Percentiles rank a stretch among this genome's conserved stretches.
phyloP scores from a whole-genome alignment of 1,140 invertebrate genomes.

The Hyphantria cunea region DNA sequence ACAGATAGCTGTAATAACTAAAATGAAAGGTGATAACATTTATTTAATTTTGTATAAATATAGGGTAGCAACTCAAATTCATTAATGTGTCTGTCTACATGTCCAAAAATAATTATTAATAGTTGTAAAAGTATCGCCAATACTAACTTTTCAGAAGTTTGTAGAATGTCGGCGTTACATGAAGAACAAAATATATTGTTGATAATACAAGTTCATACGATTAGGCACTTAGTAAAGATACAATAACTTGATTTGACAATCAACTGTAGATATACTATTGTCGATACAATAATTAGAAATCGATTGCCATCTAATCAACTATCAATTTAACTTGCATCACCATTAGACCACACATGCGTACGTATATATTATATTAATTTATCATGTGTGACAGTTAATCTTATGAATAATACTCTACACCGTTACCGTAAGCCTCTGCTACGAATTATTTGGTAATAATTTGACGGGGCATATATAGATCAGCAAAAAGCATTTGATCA shows the following conservation, averaged over 20 bases:
- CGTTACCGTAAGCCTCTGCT: constrained; percentile 17
- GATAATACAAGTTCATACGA: too few species aligned
- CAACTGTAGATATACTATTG: too few species aligned
- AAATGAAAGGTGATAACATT: background rate
- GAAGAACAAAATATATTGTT: too few species aligned
- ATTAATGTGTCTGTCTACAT: background rate
- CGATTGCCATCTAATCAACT: constrained; percentile 38
- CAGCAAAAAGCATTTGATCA: background rate
- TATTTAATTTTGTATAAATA: background rate
- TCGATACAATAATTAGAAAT: too few species aligned
- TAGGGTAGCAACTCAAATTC: too few species aligned
- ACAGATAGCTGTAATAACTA: background rate
- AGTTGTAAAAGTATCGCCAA: too few species aligned
- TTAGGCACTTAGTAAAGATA: too few species aligned
- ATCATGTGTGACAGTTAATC: constrained; percentile 36
- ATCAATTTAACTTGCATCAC: constrained; percentile 33
- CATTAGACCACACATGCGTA: constrained; percentile 34
- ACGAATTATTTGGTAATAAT: constrained; percentile 13
- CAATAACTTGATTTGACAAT: too few species aligned
- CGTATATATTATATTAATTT: constrained; percentile 28
- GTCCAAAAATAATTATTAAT: too few species aligned
- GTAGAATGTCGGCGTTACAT: too few species aligned
- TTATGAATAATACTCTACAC: constrained; percentile 19
- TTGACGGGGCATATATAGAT: background rate
- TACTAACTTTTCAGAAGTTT: too few species aligned